Conservation (phyloP, 2,797 vertebrate genomes). For the Malurus leucopterus region DNA sequence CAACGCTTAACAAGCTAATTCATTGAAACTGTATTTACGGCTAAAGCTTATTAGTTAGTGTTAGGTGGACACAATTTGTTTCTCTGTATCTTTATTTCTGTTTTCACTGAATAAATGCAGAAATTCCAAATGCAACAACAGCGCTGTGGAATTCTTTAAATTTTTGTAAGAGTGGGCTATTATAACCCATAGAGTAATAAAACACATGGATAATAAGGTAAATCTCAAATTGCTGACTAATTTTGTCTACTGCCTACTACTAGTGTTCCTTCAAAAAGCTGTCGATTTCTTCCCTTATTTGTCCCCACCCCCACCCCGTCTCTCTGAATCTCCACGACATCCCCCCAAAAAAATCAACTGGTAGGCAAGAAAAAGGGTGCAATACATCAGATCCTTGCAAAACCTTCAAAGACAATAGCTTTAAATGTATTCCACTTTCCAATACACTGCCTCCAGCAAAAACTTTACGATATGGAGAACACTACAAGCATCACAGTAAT, state of each 20-base stretch:
- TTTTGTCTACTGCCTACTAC: not conserved
- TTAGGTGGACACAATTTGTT: not conserved
- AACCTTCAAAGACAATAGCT: not conserved
- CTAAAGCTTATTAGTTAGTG: not conserved
- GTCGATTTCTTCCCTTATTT: not conserved
- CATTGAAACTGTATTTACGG: not conserved
- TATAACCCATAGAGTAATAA: not conserved
- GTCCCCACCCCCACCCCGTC: no score
- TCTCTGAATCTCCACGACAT: not conserved
- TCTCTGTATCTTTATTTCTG: not conserved
- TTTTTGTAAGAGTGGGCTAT: not conserved
- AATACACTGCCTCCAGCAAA: not conserved
- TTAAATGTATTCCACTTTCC: not conserved
- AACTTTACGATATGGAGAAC: accelerated
- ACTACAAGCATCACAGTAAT: not conserved
- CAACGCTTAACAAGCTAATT: not conserved
- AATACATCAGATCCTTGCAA: not conserved
- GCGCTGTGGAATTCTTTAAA: not conserved
- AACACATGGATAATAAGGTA: not conserved
- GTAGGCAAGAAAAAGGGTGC: not conserved
- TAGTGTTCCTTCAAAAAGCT: not conserved
- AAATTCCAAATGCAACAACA: not conserved
- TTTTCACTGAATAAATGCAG: not conserved
- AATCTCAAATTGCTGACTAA: not conserved
- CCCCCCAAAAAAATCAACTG: not conserved